Percentiles rank a stretch among this genome's conserved stretches.
These are phyloP conservation scores for Anthrax anthrax DNA, from an alignment of 2,888 invertebrate species.

Conservation along the genomic window DNA sequence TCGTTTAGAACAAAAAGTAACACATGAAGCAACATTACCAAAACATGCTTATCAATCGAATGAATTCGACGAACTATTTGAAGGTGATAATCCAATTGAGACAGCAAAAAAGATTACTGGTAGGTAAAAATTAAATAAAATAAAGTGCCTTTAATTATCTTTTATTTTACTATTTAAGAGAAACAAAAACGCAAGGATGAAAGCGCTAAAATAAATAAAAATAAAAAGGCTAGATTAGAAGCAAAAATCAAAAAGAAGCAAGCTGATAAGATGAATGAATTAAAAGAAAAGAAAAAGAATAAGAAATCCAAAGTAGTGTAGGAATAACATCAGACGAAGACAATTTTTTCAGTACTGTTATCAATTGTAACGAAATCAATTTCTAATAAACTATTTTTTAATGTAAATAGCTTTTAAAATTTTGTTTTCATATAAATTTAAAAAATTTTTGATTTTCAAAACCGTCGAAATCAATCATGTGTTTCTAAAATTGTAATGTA, in stretches of 20 bases:
- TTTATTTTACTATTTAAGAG: neutral
- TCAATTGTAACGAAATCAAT: too few species aligned
- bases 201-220: slow-evolving; percentile 13
- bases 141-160: neutral
- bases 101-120: slow-evolving; percentile 42
- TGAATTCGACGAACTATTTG: slow-evolving; percentile 61
- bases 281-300: slow-evolving; percentile 24
- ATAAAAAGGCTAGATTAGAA: slow-evolving; percentile 19
- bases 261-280: slow-evolving; percentile 19
- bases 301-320: too few species aligned
- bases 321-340: too few species aligned
- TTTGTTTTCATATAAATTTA: too few species aligned
- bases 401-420: too few species aligned
- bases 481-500: too few species aligned
- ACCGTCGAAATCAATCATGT: too few species aligned
- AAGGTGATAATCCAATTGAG: slow-evolving; percentile 47
- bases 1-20: slow-evolving; percentile 64
- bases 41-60: slow-evolving; percentile 57
- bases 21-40: slow-evolving; percentile 56
- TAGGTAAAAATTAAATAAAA: slow-evolving; percentile 9
- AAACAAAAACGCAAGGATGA: slow-evolving; percentile 13
- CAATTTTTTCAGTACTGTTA: too few species aligned
- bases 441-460: too few species aligned
- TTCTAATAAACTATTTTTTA: too few species aligned
- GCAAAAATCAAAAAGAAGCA: slow-evolving; percentile 28